A percentile compares a stretch with the other conserved stretches of the same genome.
Conservation (phyloP, 2,113 vertebrate species). For the Lanius collurio region DNA sequence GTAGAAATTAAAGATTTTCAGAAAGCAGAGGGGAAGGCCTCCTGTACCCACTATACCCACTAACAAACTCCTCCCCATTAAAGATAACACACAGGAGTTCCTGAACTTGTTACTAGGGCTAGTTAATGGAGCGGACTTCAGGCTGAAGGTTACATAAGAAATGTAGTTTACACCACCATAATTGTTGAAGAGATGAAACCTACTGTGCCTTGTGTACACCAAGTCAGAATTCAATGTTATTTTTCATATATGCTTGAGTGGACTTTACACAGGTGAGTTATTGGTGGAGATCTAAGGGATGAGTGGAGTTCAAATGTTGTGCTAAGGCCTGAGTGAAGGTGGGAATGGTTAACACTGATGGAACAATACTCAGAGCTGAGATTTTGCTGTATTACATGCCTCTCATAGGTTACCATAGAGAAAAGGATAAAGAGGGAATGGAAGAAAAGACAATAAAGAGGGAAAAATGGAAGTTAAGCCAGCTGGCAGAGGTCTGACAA, state of each 20-base stretch:
- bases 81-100: neutral
- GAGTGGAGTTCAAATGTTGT: neutral
- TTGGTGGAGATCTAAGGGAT: no score
- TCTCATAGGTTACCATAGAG: neutral
- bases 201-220: accelerated
- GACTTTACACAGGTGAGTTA: neutral
- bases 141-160: neutral
- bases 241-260: neutral
- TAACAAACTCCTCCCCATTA: neutral
- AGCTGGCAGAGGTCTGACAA: neutral
- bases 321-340: accelerated
- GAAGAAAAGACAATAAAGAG: neutral
- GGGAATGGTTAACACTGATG: neutral
- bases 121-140: neutral
- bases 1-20: neutral
- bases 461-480: neutral
- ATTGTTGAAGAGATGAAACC: neutral
- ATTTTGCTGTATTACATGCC: neutral
- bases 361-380: neutral
- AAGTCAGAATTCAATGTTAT: neutral
- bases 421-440: neutral
- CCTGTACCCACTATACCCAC: neutral
- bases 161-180: neutral
- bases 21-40: neutral
- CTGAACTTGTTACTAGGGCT: neutral